Evolutionary conservation across 2,888 invertebrate species (phyloP).

Genomic region (Tryphoninae sp.): DNA sequence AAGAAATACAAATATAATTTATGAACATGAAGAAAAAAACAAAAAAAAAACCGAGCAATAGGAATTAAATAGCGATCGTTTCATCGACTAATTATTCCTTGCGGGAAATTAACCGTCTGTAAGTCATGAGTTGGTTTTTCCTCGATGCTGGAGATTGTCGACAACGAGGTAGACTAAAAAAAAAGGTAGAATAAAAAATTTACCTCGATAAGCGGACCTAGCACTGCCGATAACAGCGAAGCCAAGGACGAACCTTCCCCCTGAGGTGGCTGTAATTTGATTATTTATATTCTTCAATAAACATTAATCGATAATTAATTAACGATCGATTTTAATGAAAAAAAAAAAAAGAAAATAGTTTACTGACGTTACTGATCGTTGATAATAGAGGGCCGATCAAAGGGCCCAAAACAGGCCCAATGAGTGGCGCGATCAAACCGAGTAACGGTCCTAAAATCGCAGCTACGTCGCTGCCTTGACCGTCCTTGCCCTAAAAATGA

Average conservation of each 20-base stretch:
- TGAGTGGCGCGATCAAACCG: slow-evolving; percentile 73
- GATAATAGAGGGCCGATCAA: slow-evolving; percentile 75
- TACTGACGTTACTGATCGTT: slow-evolving; percentile 75
- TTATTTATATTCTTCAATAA: neutral
- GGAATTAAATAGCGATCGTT: neutral
- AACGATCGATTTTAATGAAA: too few species aligned
- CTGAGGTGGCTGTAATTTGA: slow-evolving; percentile 65
- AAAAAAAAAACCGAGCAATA: slow-evolving; percentile 4
- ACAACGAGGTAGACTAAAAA: neutral
- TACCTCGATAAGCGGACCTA: slow-evolving; percentile 75
- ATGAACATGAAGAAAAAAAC: neutral
- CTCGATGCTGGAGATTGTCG: neutral
- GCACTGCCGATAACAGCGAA: slow-evolving; percentile 68
- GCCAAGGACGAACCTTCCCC: slow-evolving; percentile 71
- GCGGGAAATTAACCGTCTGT: neutral
- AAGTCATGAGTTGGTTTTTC: too few species aligned
- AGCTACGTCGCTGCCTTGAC: slow-evolving; percentile 74
- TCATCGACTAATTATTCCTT: slow-evolving; percentile 28
- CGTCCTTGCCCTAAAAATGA: slow-evolving; percentile 73
- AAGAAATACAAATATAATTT: slow-evolving; percentile 12
- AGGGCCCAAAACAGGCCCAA: slow-evolving; percentile 77
- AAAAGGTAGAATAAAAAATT: slow-evolving; percentile 38
- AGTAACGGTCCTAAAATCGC: slow-evolving; percentile 75
- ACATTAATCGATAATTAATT: too few species aligned
- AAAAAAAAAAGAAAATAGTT: neutral